These are phyloP conservation scores for Pyralis farinalis DNA, from an alignment of 2,888 invertebrate genomes.

Conservation along the genomic window DNA sequence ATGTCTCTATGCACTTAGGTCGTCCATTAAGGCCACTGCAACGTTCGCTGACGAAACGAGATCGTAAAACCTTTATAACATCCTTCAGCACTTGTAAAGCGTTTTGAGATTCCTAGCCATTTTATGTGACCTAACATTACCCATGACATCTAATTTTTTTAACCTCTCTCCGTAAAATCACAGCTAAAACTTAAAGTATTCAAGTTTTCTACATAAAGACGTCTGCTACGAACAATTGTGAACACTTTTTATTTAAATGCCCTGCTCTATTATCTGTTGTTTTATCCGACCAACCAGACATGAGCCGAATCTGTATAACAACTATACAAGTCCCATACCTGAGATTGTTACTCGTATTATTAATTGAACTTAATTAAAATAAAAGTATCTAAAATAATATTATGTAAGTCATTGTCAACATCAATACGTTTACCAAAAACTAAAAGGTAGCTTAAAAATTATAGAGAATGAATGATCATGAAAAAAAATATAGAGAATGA, in stretches of 20 bases:
- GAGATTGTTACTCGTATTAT: no score
- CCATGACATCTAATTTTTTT: conserved; percentile 48
- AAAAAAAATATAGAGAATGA: no score
- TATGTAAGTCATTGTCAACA: no score
- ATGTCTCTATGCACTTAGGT: conserved; percentile 78
- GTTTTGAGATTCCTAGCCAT: conserved; percentile 66
- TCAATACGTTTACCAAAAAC: no score
- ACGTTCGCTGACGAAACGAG: conserved; percentile 72
- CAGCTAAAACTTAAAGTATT: conserved; percentile 34
- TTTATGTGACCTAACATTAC: conserved; percentile 68
- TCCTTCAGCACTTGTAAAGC: conserved; percentile 79
- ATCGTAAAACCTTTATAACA: conserved; percentile 79
- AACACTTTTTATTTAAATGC: conserved; percentile 40
- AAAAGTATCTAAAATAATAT: no score
- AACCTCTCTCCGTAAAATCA: conserved; percentile 39
- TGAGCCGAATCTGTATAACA: conserved; percentile 15
- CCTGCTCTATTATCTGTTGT: conserved; percentile 35
- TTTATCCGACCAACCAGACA: conserved; percentile 10
- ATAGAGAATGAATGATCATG: no score
- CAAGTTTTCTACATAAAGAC: conserved; percentile 48
- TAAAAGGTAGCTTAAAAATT: no score
- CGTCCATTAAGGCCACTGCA: conserved; percentile 77
- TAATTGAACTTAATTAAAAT: no score
- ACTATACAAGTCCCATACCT: conserved; percentile 18
- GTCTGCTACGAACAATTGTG: conserved; percentile 34